These are phyloP conservation scores for Physeter macrocephalus DNA, from an alignment of 2,113 vertebrate species.

Conservation along the genomic window DNA sequence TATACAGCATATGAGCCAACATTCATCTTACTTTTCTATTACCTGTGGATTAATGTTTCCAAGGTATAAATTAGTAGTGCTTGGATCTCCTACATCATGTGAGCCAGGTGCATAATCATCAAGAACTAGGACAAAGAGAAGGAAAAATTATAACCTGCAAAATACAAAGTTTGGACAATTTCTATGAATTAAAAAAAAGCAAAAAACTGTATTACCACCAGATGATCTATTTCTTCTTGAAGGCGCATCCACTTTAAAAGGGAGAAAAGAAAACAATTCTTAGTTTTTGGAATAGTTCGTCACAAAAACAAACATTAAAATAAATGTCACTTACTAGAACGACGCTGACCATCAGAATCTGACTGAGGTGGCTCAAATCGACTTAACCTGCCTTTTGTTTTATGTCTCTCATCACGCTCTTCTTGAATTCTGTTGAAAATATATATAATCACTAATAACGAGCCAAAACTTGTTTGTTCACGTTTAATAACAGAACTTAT, in stretches of 20 bases:
- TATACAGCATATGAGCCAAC: not conserved
- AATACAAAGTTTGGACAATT: conserved; percentile 45
- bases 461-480: not conserved
- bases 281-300: conserved; percentile 55
- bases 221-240: conserved; percentile 97
- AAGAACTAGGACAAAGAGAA: conserved; percentile 84
- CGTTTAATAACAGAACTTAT: conserved; percentile 1
- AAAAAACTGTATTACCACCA: conserved; percentile 92
- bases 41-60: conserved; percentile 99
- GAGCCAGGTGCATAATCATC: conserved; percentile 98
- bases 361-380: conserved; percentile 94
- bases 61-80: conserved; percentile 97
- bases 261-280: conserved; percentile 77
- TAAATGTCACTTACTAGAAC: conserved; percentile 87
- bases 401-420: conserved; percentile 96
- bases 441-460: conserved; percentile 41
- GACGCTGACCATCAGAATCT: conserved; percentile 89
- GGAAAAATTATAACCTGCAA: conserved; percentile 71
- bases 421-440: conserved; percentile 92
- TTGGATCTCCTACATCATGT: conserved; percentile 98
- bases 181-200: conserved; percentile 70
- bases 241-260: conserved; percentile 94
- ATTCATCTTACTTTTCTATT: conserved; percentile 29
- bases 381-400: conserved; percentile 96
- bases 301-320: conserved; percentile 39